Conservation (phyloP, 2,113 vertebrate genomes). For the Perccottus glenii region DNA sequence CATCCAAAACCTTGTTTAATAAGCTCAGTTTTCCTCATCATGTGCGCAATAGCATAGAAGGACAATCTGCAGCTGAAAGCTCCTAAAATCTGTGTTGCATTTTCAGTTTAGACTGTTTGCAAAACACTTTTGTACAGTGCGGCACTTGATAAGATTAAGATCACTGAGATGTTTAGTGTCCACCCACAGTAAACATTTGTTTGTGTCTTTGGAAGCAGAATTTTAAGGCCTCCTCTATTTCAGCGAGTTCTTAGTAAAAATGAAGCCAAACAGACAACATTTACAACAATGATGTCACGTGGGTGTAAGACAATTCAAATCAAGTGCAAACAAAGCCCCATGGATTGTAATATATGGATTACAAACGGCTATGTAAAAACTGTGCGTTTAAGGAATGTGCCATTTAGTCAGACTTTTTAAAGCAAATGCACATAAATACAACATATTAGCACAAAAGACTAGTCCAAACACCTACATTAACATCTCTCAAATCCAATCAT, state of each 20-base stretch:
- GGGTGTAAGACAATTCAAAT: background rate
- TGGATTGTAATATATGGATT: too few relatives aligned
- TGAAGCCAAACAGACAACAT: slow-evolving; percentile 8
- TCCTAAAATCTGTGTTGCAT: slow-evolving; percentile 23
- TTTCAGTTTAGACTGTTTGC: slow-evolving; percentile 1
- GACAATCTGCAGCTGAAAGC: slow-evolving; percentile 18
- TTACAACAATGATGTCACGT: background rate
- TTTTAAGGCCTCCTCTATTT: slow-evolving; percentile 48
- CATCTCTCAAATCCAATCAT: too few relatives aligned
- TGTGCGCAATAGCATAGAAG: slow-evolving; percentile 13
- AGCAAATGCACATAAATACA: too few relatives aligned
- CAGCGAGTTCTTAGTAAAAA: slow-evolving; percentile 2
- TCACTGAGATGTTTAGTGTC: slow-evolving; percentile 24
- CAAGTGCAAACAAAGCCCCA: too few relatives aligned
- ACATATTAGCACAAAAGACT: too few relatives aligned
- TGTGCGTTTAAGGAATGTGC: too few relatives aligned
- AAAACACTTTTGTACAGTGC: slow-evolving; percentile 19
- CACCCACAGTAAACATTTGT: slow-evolving; percentile 28
- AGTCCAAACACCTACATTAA: too few relatives aligned
- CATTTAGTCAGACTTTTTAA: too few relatives aligned
- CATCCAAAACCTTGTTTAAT: background rate
- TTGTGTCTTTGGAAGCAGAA: slow-evolving; percentile 35
- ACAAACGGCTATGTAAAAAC: too few relatives aligned
- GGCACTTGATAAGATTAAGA: slow-evolving; percentile 39
- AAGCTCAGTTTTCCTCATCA: background rate